Evolutionary conservation across 2,888 invertebrate genomes (phyloP).

Genomic region (Netelia fuscicornis): DNA sequence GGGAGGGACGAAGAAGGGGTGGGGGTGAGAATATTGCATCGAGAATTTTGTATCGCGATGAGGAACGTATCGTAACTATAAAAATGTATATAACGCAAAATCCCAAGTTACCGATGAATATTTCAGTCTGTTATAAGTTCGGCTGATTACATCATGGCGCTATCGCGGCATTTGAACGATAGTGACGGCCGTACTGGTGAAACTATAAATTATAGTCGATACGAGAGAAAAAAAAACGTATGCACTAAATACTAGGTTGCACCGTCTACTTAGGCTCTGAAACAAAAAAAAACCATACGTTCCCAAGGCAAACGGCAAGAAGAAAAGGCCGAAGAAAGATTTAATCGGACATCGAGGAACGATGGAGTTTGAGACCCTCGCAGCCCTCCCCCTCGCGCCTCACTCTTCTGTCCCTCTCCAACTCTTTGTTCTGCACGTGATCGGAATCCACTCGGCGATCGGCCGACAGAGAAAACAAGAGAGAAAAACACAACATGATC

Average conservation of each 20-base stretch:
- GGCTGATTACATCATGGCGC: no score
- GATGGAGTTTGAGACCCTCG: conserved; percentile 26
- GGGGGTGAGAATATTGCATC: not conserved
- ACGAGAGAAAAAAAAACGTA: no score
- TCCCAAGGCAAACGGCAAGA: conserved; percentile 12
- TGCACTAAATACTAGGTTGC: no score
- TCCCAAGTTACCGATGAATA: no score
- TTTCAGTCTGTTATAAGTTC: no score
- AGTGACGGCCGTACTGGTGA: no score
- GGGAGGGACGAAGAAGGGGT: no score
- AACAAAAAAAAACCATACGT: conserved; percentile 6
- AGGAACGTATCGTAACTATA: no score
- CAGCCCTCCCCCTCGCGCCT: not conserved
- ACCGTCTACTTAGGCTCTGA: conserved; percentile 1
- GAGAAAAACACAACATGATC: conserved; percentile 17
- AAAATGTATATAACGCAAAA: no score
- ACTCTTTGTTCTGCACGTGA: conserved; percentile 36
- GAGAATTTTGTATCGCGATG: not conserved
- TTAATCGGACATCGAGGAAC: conserved; percentile 51
- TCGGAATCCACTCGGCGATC: conserved; percentile 52
- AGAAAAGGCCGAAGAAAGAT: conserved; percentile 40
- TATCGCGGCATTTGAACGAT: no score
- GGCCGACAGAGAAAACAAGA: conserved; percentile 38
- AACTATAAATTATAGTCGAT: no score
- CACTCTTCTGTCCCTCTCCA: not conserved